phyloP scores from a whole-genome alignment of 2,113 vertebrate species.

The Dipodomys ordii region DNA sequence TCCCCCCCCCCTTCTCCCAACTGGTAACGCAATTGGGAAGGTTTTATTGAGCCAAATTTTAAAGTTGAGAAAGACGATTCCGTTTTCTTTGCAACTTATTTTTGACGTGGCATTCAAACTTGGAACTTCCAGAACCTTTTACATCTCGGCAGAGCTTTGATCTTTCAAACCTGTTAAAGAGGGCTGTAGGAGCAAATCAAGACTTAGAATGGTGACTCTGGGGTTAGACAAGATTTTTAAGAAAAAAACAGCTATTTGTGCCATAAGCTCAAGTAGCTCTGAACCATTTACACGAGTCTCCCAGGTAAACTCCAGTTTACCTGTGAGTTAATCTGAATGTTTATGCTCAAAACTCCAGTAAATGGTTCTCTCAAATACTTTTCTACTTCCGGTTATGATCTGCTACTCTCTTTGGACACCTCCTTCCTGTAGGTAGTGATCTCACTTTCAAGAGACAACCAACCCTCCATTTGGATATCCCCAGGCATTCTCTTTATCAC shows the following conservation, averaged over 20 bases:
- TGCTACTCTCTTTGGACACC: not conserved
- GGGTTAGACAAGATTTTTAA: not conserved
- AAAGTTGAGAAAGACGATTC: not conserved
- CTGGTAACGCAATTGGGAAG: constrained; percentile 32
- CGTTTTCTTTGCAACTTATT: constrained; percentile 2
- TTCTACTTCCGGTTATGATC: not conserved
- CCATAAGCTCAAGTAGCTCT: not conserved
- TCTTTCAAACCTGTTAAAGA: constrained; percentile 33
- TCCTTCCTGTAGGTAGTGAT: not conserved
- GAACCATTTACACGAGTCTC: not conserved
- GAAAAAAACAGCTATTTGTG: not conserved
- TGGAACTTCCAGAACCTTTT: not conserved
- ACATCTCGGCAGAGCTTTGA: constrained; percentile 28
- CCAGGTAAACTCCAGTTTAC: no score
- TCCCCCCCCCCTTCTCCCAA: not conserved
- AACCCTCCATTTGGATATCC: not conserved
- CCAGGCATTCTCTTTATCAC: not conserved
- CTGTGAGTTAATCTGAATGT: not conserved
- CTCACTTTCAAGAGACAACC: not conserved
- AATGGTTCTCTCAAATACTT: not conserved
- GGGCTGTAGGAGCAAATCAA: constrained; percentile 5
- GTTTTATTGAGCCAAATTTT: constrained; percentile 45
- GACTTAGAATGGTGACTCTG: not conserved
- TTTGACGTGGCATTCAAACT: constrained; percentile 29
- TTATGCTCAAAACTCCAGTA: constrained; percentile 11